phyloP scores from a whole-genome alignment of 1,140 invertebrate species.

The Zaprionus nigranus region DNA sequence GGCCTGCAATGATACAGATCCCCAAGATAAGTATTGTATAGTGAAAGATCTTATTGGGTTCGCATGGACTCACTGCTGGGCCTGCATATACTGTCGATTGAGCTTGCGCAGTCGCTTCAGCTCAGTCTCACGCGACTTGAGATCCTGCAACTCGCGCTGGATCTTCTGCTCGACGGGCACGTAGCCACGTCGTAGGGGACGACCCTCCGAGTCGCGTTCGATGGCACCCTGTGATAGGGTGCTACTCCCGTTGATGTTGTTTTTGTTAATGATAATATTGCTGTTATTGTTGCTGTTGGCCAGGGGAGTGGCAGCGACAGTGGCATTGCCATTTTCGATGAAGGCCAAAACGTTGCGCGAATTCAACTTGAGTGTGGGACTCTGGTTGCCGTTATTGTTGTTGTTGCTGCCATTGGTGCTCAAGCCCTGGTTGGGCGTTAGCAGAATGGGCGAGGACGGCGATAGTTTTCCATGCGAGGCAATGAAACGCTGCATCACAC shows the following conservation, averaged over 20 bases:
- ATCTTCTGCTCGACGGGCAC: constrained; percentile 91
- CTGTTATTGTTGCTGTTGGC: constrained; percentile 26
- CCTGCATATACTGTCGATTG: constrained; percentile 84
- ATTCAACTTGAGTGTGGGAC: constrained; percentile 58
- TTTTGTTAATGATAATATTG: constrained; percentile 3
- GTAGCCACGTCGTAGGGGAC: constrained; percentile 87
- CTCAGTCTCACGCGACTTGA: constrained; percentile 90
- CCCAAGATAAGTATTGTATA: background rate
- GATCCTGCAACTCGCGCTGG: constrained; percentile 90
- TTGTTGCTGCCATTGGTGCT: constrained; percentile 9
- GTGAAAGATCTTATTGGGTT: background rate
- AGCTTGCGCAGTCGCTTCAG: constrained; percentile 87
- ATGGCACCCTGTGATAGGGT: constrained; percentile 83
- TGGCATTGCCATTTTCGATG: constrained; percentile 44
- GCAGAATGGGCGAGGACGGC: constrained; percentile 35
- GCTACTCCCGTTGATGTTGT: constrained; percentile 24
- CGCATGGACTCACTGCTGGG: constrained; percentile 79
- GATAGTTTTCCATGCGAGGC: constrained; percentile 89
- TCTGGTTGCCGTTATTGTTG: constrained; percentile 2
- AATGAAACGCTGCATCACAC: constrained; percentile 91
- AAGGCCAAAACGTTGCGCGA: constrained; percentile 65
- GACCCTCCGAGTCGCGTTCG: constrained; percentile 85
- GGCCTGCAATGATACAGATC: constrained; percentile 31
- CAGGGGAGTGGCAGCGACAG: constrained; percentile 34
- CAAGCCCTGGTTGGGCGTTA: background rate